These are phyloP conservation scores for Pseudorasbora parva DNA, from an alignment of 2,113 vertebrate species.

Conservation along the genomic window DNA sequence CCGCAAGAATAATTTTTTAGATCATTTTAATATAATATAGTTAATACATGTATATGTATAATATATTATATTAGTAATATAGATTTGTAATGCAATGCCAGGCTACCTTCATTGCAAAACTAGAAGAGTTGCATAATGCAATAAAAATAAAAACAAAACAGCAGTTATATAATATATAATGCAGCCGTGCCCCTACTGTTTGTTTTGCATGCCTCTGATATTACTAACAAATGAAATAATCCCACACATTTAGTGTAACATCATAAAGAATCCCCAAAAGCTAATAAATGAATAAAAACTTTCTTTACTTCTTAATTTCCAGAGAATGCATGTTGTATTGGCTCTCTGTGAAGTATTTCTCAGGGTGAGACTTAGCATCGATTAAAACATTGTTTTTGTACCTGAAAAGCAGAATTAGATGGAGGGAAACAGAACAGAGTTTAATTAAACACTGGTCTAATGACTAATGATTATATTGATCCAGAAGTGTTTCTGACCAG, in stretches of 20 bases:
- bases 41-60: too few relatives aligned
- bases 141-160: too few relatives aligned
- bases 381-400: constrained; percentile 98
- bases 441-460: background rate
- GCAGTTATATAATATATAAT: background rate
- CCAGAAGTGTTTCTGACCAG: constrained; percentile 66
- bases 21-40: background rate
- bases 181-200: background rate
- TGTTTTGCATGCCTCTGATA: too few relatives aligned
- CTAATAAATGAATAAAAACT: constrained; percentile 2
- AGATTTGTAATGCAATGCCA: too few relatives aligned
- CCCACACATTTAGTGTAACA: background rate
- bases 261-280: background rate
- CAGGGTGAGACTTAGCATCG: constrained; percentile 83
- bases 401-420: constrained; percentile 72
- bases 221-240: background rate
- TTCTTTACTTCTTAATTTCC: constrained; percentile 89
- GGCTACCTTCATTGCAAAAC: too few relatives aligned
- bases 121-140: too few relatives aligned
- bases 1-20: constrained; percentile 61
- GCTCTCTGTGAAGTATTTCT: constrained; percentile 86
- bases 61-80: background rate
- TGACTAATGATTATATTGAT: background rate
- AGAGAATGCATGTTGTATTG: constrained; percentile 94
- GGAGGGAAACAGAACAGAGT: background rate